Evolutionary conservation across 2,888 invertebrate genomes (phyloP), one percentile per base, ranked within the genome.

Genomic region (Heteromyza rotundicornis): DNA sequence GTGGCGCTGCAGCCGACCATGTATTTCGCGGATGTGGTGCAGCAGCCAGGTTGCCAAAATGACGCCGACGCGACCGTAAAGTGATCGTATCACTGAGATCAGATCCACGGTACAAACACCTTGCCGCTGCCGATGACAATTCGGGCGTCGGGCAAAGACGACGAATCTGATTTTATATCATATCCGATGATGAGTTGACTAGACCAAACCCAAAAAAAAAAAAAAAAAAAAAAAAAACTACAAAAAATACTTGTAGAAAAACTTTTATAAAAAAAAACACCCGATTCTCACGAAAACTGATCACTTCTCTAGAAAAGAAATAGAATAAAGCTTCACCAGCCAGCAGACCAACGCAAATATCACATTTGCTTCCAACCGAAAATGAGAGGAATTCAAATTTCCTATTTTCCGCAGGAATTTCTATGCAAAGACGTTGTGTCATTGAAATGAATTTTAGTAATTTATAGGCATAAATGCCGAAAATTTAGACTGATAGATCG

Each of bases 171-270:
- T 65, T 64, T 57, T 62, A 55, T 65, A 63, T 69, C 68, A 77
- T 72, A 68, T 70, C 70, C n/a, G n/a, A n/a, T n/a, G 71, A 68
- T 72, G 74, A 74, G 75, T 70, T 74, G 73, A 74, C 72, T 72
- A 72, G 71, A 76, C 69, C 64, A 74, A 65, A n/a, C n/a, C n/a
- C 68, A 64, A 60, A 65, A 65, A 54, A 60, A 65, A 8, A 56
- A 10, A 54, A 47, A 47, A 24, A 47, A n/a, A n/a, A n/a, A n/a
- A n/a, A n/a, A 2, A 22, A 55, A 2, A 55, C 36, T 19, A 10
- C 19, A 51, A 3, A 51, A 10, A 49, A 20, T 20, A 19, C 52
- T 22, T 27, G 3, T 27, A 52, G 24, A 17, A 56, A 23, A 23
- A 56, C 32, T 52, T 52, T 7, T 52, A 32, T 52, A 27, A 14